Evolutionary conservation across 2,888 invertebrate species (phyloP), one percentile per base, ranked within the genome.

Genomic region (Meiosimyza platycephala): DNA sequence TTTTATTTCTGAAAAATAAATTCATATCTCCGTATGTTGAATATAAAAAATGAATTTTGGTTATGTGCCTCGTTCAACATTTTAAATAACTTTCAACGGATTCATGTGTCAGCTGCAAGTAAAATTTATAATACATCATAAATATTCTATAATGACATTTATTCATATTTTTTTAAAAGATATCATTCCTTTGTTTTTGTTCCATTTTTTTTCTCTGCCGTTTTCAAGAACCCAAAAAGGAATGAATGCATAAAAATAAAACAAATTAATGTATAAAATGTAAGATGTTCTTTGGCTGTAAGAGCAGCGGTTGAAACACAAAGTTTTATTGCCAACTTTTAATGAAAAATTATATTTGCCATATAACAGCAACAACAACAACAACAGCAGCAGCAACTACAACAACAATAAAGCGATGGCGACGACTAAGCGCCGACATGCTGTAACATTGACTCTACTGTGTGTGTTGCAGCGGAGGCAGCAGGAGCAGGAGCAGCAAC

Each of bases 291-390:
- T 11, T 4, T 18, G 48, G 40, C 33, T 22, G 55, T 57, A 59
- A 28, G 57, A 51, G 55, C 13, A 48, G 74, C 60, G 50, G 65
- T 69, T 70, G 66, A 55, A 71, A 57, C 33, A 57, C 71, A 79
- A 82, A 83, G 78, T 82, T 82, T 80, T 84, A 84, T 82, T 82
- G 82, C 81, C 83, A 83, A 82, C 79, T 84, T 74, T 82, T 84
- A 82, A 82, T 82, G 82, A 82, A 83, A 83, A 83, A 83, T 83
- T 83, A 82, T 83, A 80, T 79, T 78, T 82, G 80, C 82, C 77
- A 73, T 63, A 72, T 75, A 71, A 68, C 78, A 74, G 72, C 74
- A 68, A 48, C 64, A 50, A 50, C 62, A 47, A 7, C 9, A 40
- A 68, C 78, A 74, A 72, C 74, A 68, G 16, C 64, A 50, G 50